Conservation (phyloP, 2,113 vertebrate species). For the Psephotus haematonotus region DNA sequence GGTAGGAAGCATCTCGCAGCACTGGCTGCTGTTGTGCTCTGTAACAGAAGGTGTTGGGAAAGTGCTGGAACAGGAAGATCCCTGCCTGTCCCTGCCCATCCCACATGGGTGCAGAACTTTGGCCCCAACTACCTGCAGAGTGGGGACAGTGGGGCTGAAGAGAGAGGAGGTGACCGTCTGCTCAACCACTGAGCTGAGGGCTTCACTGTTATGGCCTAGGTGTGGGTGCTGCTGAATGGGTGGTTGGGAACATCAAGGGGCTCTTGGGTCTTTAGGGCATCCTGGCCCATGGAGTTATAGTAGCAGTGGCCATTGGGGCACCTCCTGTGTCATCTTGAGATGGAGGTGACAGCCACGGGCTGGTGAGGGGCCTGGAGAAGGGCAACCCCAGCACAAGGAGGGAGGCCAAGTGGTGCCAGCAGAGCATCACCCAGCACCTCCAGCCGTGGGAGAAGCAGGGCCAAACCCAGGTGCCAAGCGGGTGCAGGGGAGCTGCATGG, state of each 20-base stretch:
- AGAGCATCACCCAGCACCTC: background rate
- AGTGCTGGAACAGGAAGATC: background rate
- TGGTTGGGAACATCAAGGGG: fast-evolving
- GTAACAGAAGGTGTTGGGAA: background rate
- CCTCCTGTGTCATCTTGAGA: fast-evolving
- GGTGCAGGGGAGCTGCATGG: background rate
- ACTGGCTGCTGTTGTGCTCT: background rate
- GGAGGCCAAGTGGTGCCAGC: background rate
- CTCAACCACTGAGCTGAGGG: fast-evolving
- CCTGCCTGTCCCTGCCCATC: background rate
- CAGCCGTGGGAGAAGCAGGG: fast-evolving
- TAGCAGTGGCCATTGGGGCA: background rate
- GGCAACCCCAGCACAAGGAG: too few relatives aligned
- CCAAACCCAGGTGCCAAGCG: fast-evolving
- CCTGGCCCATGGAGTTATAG: background rate
- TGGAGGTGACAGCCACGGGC: background rate
- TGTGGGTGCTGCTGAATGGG: background rate
- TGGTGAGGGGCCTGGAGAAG: background rate
- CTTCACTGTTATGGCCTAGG: background rate
- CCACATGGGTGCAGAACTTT: too few relatives aligned
- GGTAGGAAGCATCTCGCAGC: background rate
- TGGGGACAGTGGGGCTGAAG: background rate
- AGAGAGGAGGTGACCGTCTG: fast-evolving
- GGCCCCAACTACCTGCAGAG: background rate
- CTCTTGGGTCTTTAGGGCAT: background rate